These are phyloP conservation scores for Semibalanus balanoides DNA, from an alignment of 1,140 invertebrate species.

Conservation along the genomic window DNA sequence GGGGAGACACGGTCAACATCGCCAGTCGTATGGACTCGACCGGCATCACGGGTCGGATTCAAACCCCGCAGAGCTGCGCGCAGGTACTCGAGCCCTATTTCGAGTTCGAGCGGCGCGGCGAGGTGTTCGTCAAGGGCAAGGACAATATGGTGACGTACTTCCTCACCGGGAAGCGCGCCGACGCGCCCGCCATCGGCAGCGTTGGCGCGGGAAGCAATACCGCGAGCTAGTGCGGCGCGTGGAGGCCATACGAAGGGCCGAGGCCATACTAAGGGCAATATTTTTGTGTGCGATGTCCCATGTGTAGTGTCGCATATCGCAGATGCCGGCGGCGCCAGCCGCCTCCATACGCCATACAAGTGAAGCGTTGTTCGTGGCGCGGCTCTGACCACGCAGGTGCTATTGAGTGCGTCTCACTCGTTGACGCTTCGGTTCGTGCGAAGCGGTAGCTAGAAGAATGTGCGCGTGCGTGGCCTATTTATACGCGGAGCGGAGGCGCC, in stretches of 20 bases:
- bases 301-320: not conserved
- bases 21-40: conserved; percentile 92
- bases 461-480: not conserved
- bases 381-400: no score
- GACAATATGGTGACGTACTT: conserved; percentile 35
- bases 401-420: not conserved
- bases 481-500: not conserved
- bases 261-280: not conserved
- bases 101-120: conserved; percentile 23
- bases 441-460: not conserved
- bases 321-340: no score
- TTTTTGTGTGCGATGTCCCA: not conserved
- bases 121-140: conserved; percentile 34
- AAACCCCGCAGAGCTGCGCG: conserved; percentile 61
- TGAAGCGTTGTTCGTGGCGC: not conserved
- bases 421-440: not conserved
- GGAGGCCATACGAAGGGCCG: not conserved
- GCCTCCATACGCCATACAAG: not conserved
- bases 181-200: no score
- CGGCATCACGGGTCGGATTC: conserved; percentile 66
- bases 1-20: conserved; percentile 97
- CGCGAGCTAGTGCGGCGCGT: not conserved
- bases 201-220: no score
- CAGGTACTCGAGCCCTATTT: conserved; percentile 36
- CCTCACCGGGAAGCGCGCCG: not conserved